Evolutionary conservation across 1,140 invertebrate genomes (phyloP).

Genomic region (Penaeus vannamei): DNA sequence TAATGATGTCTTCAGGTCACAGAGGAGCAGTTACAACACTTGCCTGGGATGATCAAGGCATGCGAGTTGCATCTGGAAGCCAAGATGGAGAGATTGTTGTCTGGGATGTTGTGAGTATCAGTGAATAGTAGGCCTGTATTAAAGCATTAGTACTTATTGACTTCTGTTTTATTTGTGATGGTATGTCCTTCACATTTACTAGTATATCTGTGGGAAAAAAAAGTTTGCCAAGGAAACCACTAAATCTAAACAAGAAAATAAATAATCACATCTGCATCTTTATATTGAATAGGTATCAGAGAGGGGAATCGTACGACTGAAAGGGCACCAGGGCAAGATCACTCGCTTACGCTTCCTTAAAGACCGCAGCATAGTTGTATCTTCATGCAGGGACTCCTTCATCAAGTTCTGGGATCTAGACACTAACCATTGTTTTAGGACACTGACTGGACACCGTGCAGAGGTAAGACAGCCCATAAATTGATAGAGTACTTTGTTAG

Average conservation of each 20-base stretch:
- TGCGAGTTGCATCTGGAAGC: slow-evolving; percentile 67
- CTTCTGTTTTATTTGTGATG: neutral
- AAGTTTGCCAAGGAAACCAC: neutral
- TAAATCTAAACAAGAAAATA: neutral
- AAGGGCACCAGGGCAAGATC: slow-evolving; percentile 93
- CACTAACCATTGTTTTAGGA: slow-evolving; percentile 96
- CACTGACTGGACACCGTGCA: slow-evolving; percentile 78
- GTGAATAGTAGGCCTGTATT: neutral
- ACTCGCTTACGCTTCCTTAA: slow-evolving; percentile 89
- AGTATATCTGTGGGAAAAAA: neutral
- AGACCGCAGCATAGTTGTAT: slow-evolving; percentile 82
- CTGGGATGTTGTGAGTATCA: slow-evolving; percentile 89
- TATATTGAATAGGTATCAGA: slow-evolving; percentile 56
- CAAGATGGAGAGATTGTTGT: slow-evolving; percentile 94
- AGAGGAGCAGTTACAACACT: slow-evolving; percentile 59
- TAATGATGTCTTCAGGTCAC: slow-evolving; percentile 53
- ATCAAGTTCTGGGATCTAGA: slow-evolving; percentile 98
- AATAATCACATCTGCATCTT: neutral
- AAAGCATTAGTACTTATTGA: neutral
- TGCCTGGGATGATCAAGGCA: slow-evolving; percentile 68
- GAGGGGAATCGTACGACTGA: slow-evolving; percentile 76
- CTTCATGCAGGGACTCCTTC: slow-evolving; percentile 93
- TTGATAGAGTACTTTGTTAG: neutral
- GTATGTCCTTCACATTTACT: neutral
- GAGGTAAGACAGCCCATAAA: slow-evolving; percentile 72